phyloP scores from a whole-genome alignment of 2,797 vertebrate genomes.

The Lutra lutra region DNA sequence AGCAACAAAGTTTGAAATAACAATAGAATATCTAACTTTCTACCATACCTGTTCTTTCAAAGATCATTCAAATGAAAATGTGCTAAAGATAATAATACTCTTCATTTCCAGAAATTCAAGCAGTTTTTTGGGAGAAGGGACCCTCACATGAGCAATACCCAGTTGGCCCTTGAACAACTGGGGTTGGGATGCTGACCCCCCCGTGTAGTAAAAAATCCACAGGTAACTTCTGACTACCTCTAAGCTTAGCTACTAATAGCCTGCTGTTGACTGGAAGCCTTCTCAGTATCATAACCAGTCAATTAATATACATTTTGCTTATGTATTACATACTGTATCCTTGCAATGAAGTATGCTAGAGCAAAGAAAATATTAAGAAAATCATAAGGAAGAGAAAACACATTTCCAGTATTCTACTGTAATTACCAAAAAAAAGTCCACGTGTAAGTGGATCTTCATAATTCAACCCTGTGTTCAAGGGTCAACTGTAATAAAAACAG shows the following conservation, averaged over 20 bases:
- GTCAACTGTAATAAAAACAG: constrained; percentile 4
- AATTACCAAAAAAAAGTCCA: neutral
- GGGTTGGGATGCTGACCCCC: neutral
- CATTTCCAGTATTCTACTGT: neutral
- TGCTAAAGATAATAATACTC: neutral
- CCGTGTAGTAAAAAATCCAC: neutral
- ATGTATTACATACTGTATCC: neutral
- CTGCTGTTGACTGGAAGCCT: neutral
- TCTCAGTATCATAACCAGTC: neutral
- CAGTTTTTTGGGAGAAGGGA: neutral
- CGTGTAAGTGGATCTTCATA: neutral
- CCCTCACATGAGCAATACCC: neutral
- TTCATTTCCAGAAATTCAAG: constrained; percentile 1
- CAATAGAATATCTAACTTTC: neutral
- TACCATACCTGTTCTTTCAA: neutral
- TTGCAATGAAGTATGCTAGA: neutral
- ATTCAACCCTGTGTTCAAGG: neutral
- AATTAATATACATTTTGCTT: neutral
- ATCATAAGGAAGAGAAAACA: neutral
- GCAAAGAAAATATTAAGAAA: neutral
- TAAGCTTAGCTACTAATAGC: neutral
- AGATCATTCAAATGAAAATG: neutral
- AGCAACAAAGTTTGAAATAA: neutral
- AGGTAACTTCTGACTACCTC: neutral
- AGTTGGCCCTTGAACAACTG: neutral